Conservation (phyloP, 2,888 invertebrate genomes). For the Mythimna loreyi region DNA sequence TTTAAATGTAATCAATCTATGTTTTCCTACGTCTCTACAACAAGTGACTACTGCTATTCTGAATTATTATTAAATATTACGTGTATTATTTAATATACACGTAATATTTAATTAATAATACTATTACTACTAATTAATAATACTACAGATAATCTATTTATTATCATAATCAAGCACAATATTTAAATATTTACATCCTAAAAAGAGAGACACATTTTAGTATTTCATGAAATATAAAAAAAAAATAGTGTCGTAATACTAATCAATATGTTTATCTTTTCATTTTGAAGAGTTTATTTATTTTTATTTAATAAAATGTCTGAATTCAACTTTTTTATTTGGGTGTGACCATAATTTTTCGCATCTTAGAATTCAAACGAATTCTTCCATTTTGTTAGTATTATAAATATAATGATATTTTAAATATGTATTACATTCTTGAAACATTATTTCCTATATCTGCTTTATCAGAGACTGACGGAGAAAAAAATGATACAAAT, state of each 20-base stretch:
- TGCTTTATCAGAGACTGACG: neutral
- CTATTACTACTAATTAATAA: too few relatives aligned
- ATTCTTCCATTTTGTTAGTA: too few relatives aligned
- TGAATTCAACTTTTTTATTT: neutral
- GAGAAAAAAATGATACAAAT: neutral
- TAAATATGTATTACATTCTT: neutral
- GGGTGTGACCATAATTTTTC: too few relatives aligned
- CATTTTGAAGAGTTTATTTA: too few relatives aligned
- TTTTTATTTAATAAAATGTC: neutral
- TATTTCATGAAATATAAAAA: neutral
- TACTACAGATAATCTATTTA: conserved; percentile 33
- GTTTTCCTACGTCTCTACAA: conserved; percentile 48
- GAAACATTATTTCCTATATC: neutral
- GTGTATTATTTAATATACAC: too few relatives aligned
- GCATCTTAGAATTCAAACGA: neutral
- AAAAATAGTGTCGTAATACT: too few relatives aligned
- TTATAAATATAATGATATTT: too few relatives aligned
- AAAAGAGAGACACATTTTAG: neutral
- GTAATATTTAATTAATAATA: too few relatives aligned
- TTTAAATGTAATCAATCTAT: conserved; percentile 48
- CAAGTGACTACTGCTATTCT: conserved; percentile 32
- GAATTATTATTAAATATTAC: conserved; percentile 32
- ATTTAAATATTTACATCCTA: conserved; percentile 54
- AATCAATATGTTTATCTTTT: too few relatives aligned
- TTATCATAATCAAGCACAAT: conserved; percentile 37